Base-by-base conservation (phyloP, 2,797 vertebrate species). In the Cyprinella venusta region DNA sequence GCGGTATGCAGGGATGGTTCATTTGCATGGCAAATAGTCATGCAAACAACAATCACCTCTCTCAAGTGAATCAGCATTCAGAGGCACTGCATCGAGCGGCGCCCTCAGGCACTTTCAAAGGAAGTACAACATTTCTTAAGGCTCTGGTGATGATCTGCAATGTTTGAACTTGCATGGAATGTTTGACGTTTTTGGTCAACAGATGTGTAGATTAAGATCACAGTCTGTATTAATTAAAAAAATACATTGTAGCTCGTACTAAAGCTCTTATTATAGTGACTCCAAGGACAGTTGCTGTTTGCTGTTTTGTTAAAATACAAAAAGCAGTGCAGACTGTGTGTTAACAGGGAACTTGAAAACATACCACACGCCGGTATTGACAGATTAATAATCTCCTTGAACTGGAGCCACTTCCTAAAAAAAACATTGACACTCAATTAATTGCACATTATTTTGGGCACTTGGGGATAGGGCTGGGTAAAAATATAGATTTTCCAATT, bases 1-100 rank as follows among this genome's bases (percentile, higher is more conserved):
- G 77, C 70, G 65, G 52, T 69, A 79, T 65, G 74, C 40, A 65
- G 74, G 77, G 84, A 79, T 83, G 63, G 50, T 0, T 3, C 19
- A 76, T 88, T 89, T 89, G 81, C 85, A 88, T 87, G 84, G 85
- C 82, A 89, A 89, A 89, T 88, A 52, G 48, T 76, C 79, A 87
- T 84, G 85, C 81, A 87, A 86, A 89, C 52, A 80, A 63, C 67
- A 78, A 77, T 85, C 81, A 84, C 79, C 81, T 82, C 26, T 24
- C 56, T 65, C 24, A 71, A 86, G 85, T 30, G 21, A 85, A 21
- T 36, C 63, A 69, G 38, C 52, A 6, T 45, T 69, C 10, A 7
- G 54, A 75, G 15, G 56, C 80, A 12, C 10, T 16, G 52, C 21
- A 13, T 61, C 13, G 26, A 77, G 24, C 18, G 18, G 24, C 15